Evolutionary conservation across 2,888 invertebrate species (phyloP).

Genomic region (Bibio marci): DNA sequence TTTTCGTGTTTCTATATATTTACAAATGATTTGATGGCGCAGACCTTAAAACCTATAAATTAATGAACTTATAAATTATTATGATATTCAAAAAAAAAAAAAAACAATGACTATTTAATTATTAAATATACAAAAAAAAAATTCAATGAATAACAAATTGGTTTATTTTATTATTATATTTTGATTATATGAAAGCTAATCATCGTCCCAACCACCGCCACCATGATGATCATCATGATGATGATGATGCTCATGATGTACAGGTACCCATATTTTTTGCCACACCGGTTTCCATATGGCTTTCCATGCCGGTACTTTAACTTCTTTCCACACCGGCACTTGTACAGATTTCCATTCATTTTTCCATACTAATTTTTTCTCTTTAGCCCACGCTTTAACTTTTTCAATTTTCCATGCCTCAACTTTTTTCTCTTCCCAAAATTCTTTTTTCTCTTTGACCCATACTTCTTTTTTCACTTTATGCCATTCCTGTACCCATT

Average conservation of each 20-base stretch:
- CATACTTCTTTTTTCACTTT: slow-evolving; percentile 53
- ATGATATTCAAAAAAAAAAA: too few species aligned
- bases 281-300: slow-evolving; percentile 62
- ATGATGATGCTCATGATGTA: slow-evolving; percentile 42
- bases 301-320: slow-evolving; percentile 50
- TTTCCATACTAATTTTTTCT: slow-evolving; percentile 36
- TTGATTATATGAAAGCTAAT: too few species aligned
- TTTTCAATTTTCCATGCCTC: slow-evolving; percentile 54
- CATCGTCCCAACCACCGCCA: slow-evolving; percentile 8
- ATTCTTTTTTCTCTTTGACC: slow-evolving; percentile 43
- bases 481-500: slow-evolving; percentile 50
- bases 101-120: too few species aligned
- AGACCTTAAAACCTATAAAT: too few species aligned
- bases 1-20: too few species aligned
- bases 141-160: too few species aligned
- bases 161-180: too few species aligned
- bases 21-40: too few species aligned
- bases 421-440: slow-evolving; percentile 52
- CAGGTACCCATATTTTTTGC: slow-evolving; percentile 58
- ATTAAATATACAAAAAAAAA: too few species aligned
- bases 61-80: too few species aligned
- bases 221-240: slow-evolving; percentile 16
- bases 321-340: slow-evolving; percentile 55
- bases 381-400: slow-evolving; percentile 42
- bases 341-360: slow-evolving; percentile 34